Evolutionary conservation across 2,797 vertebrate genomes (phyloP), one percentile per base, ranked within the genome.

Genomic region (Dermochelys coriacea): DNA sequence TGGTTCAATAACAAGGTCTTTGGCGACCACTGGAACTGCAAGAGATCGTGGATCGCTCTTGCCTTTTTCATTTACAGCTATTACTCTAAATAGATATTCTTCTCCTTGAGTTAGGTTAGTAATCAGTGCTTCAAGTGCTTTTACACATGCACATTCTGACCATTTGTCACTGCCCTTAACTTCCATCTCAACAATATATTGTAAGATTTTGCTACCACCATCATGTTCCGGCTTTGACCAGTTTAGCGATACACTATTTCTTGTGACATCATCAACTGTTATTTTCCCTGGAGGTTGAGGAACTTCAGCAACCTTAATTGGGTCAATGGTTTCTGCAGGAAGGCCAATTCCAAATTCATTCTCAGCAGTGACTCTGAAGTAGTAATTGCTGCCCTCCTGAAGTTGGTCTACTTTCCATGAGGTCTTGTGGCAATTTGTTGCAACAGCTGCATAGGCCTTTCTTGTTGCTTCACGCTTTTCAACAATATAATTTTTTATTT

Each of bases 401-500:
- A 99, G 99, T 83, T 99, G 98, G 83, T 99, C 99, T 77, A 99
- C 98, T 98, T 99, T 99, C 98, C 99, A 99, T 55, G 98, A 99
- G 88, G 99, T 98, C 97, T 98, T 98, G 94, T 99, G 99, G 94
- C 99, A 99, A 84, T 99, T 99, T 96, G 99, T 99, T 74, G 98
- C 98, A 95, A 99, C 99, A 82, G 99, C 99, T 94, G 99, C 99
- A 93, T 99, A 99, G 29, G 99, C 98, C 97, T 99, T 99, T 95
- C 99, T 99, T 96, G 99, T 99, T 96, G 99, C 99, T 98, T 99
- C 99, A 93, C 99, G 99, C 97, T 99, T 99, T 98, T 99, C 99
- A 98, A 99, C 97, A 85, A 99, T 98, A 85, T 99, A 99, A 96
- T 99, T 99, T 98, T 99, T 99, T 31, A 99, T 99, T 98, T 99